Conservation (phyloP, 2,888 invertebrate species). For the Lottia gigantea region DNA sequence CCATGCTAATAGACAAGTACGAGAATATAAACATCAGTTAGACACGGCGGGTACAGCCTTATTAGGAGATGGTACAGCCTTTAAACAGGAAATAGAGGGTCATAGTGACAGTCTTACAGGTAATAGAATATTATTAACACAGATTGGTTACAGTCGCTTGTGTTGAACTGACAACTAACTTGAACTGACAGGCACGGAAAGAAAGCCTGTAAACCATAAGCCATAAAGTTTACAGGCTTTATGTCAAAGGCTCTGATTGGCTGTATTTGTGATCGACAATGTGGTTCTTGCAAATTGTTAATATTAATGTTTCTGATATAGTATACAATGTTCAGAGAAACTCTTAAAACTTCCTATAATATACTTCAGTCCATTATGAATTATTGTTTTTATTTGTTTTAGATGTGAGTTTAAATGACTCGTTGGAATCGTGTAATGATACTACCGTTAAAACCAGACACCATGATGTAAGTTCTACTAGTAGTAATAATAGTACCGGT, state of each 20-base stretch:
- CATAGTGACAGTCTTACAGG: conserved; percentile 14
- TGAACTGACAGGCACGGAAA: too few species aligned
- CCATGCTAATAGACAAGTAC: conserved; percentile 42
- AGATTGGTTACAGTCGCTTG: too few species aligned
- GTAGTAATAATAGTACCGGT: not conserved
- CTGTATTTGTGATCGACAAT: too few species aligned
- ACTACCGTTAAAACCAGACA: not conserved
- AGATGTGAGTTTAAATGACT: not conserved
- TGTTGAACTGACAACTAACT: too few species aligned
- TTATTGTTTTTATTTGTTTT: not conserved
- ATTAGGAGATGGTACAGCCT: conserved; percentile 45
- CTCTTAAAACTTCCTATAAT: too few species aligned
- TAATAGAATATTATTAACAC: not conserved
- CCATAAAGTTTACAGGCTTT: too few species aligned
- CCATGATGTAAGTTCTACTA: not conserved
- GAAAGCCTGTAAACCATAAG: too few species aligned
- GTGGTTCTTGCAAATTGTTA: too few species aligned
- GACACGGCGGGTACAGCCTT: conserved; percentile 39
- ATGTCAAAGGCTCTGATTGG: too few species aligned
- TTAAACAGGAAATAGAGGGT: conserved; percentile 29
- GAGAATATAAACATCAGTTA: conserved; percentile 39
- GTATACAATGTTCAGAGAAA: too few species aligned
- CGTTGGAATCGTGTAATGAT: not conserved
- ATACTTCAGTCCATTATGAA: too few species aligned
- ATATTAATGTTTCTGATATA: too few species aligned